These are phyloP conservation scores for Aporophyla lueneburgensis DNA, from an alignment of 2,888 invertebrate genomes.

Conservation along the genomic window DNA sequence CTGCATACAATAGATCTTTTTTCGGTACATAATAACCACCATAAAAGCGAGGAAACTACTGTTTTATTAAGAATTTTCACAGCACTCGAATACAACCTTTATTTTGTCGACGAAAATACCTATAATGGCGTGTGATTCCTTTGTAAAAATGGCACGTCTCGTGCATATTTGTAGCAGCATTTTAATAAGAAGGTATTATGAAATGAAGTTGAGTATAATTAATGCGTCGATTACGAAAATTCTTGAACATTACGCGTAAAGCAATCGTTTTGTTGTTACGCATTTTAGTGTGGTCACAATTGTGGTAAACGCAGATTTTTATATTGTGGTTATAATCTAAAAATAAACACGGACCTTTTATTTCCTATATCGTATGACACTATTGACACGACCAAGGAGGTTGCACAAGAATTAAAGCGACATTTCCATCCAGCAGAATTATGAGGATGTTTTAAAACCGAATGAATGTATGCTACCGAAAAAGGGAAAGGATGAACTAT, in stretches of 20 bases:
- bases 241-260: conserved; percentile 34
- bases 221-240: conserved; percentile 40
- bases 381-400: background rate
- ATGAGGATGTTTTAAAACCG: too few species aligned
- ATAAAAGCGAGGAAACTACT: conserved; percentile 44
- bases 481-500: background rate
- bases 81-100: conserved; percentile 38
- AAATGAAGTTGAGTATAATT: conserved; percentile 42
- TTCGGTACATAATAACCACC: conserved; percentile 34
- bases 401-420: background rate
- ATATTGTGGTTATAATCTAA: background rate
- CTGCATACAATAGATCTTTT: conserved; percentile 40
- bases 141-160: conserved; percentile 38
- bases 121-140: conserved; percentile 30
- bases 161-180: conserved; percentile 28
- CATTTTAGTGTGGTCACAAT: conserved; percentile 4
- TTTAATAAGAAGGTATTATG: conserved; percentile 35
- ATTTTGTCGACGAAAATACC: conserved; percentile 8
- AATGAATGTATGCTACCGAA: background rate
- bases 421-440: background rate
- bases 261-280: conserved; percentile 19
- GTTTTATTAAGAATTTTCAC: conserved; percentile 11
- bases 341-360: background rate
- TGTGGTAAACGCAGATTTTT: background rate
- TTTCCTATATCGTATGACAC: background rate